Conservation (phyloP, 2,113 vertebrate species). For the Scortum barcoo region DNA sequence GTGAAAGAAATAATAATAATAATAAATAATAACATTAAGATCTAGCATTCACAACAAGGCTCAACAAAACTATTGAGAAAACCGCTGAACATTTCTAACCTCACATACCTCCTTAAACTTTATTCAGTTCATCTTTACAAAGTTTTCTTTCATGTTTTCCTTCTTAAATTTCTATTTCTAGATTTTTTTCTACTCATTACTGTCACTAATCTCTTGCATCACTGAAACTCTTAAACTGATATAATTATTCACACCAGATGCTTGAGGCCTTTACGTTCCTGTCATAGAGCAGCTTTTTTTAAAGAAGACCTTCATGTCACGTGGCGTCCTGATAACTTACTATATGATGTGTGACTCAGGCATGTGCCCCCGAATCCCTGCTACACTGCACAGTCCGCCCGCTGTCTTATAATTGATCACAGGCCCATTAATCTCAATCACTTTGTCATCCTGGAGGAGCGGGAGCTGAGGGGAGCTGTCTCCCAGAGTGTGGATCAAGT, state of each 20-base stretch:
- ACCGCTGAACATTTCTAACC: neutral
- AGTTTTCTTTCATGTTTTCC: neutral
- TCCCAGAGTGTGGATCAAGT: constrained; percentile 63
- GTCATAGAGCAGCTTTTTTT: constrained; percentile 44
- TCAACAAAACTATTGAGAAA: neutral
- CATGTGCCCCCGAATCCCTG: constrained; percentile 49
- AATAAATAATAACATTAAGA: too few relatives aligned
- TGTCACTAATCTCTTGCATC: neutral
- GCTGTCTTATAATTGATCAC: constrained; percentile 69
- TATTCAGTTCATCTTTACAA: neutral
- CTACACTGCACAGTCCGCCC: constrained; percentile 32
- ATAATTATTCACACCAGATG: constrained; percentile 3
- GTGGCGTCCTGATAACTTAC: constrained; percentile 58
- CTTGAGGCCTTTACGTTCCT: constrained; percentile 20
- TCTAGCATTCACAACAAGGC: neutral
- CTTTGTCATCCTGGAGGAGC: constrained; percentile 46
- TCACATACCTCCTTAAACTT: constrained; percentile 1
- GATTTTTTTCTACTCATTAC: neutral
- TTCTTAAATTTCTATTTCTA: neutral
- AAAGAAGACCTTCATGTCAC: constrained; percentile 75
- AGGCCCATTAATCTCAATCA: constrained; percentile 80
- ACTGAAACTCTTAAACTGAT: neutral
- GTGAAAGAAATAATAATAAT: neutral
- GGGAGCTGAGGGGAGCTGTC: constrained; percentile 67
- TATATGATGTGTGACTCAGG: constrained; percentile 60